Conservation (phyloP, 2,888 invertebrate species). For the Rapana venosa region DNA sequence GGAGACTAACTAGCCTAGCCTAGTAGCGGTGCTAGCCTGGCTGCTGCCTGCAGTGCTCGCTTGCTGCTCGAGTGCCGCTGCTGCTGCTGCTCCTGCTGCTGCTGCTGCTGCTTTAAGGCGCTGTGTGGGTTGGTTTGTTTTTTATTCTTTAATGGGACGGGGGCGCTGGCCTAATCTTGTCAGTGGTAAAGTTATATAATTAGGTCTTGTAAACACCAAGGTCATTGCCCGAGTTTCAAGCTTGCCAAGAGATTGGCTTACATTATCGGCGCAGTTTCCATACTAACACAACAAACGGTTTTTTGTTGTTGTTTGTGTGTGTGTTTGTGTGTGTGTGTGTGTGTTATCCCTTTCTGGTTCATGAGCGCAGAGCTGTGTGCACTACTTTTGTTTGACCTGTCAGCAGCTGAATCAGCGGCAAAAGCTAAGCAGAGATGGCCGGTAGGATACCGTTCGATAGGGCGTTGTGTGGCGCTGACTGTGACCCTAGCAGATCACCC, state of each 20-base stretch:
- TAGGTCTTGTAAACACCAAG: slow-evolving; percentile 1
- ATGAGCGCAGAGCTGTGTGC: too few relatives aligned
- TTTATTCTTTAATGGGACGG: neutral
- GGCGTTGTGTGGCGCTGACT: too few relatives aligned
- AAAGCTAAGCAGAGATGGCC: too few relatives aligned
- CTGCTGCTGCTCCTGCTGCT: neutral
- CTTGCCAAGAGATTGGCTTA: neutral
- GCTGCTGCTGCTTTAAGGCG: too few relatives aligned
- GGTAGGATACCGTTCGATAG: too few relatives aligned
- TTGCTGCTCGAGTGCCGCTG: neutral
- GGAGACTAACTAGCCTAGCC: neutral
- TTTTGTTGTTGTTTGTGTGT: too few relatives aligned
- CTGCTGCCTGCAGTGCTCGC: neutral
- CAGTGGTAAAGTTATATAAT: neutral
- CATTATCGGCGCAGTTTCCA: neutral
- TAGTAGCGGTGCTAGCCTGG: neutral
- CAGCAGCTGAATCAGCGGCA: too few relatives aligned
- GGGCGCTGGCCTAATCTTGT: neutral
- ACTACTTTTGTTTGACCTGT: too few relatives aligned
- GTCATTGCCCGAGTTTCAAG: slow-evolving; percentile 19
- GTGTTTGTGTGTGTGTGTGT: too few relatives aligned
- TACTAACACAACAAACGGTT: neutral
- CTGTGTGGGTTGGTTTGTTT: too few relatives aligned
- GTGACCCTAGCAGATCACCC: too few relatives aligned
- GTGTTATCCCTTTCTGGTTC: too few relatives aligned